Evolutionary conservation across 2,797 vertebrate species (phyloP).

Genomic region (Potorous gilbertii): DNA sequence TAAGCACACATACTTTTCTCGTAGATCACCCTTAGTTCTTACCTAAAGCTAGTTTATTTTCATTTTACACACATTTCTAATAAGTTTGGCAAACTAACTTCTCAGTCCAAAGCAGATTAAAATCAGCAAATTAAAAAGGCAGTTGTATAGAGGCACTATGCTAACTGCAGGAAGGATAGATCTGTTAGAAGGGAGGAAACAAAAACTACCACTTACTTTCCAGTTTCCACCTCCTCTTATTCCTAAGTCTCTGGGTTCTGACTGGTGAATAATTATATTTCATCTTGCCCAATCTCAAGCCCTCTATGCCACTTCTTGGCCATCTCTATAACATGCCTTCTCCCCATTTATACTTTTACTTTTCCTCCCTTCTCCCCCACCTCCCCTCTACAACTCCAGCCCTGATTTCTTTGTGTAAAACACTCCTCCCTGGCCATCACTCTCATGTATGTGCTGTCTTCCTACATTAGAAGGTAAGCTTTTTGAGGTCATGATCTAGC

Average conservation of each 20-base stretch:
- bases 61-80: background rate
- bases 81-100: background rate
- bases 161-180: background rate
- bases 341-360: background rate
- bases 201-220: background rate
- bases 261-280: background rate
- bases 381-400: background rate
- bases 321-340: background rate
- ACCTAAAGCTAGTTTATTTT: constrained; percentile 43
- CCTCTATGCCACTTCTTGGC: background rate
- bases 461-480: background rate
- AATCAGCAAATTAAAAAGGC: background rate
- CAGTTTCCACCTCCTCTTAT: background rate
- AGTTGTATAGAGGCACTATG: background rate
- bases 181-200: background rate
- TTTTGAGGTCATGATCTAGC: background rate
- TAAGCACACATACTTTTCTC: background rate
- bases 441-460: background rate
- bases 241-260: background rate
- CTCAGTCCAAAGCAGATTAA: background rate
- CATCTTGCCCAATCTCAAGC: background rate
- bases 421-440: background rate
- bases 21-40: background rate
- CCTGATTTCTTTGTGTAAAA: background rate
- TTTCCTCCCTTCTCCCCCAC: background rate